Conservation (phyloP, 2,113 vertebrate genomes). For the Pterocles burchelli region DNA sequence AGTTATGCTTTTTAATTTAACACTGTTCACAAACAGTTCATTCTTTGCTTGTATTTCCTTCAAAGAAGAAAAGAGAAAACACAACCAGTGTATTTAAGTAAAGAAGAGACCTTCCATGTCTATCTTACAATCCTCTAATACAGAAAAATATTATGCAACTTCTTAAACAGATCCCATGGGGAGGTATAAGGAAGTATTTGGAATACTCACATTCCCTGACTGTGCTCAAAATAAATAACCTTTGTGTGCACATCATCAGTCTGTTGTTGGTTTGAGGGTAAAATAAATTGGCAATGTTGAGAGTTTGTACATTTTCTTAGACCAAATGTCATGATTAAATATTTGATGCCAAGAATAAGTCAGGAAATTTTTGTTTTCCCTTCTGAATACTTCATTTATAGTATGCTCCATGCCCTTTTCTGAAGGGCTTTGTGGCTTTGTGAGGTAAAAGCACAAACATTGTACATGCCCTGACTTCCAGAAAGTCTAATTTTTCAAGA, state of each 20-base stretch:
- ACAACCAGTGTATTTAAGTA: not conserved
- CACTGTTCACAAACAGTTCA: not conserved
- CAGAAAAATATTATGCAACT: constrained; percentile 52
- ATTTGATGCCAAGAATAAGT: constrained; percentile 69
- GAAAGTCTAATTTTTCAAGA: not conserved
- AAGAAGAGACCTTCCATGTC: not conserved
- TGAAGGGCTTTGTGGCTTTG: constrained; percentile 47
- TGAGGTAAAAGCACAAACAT: constrained; percentile 44
- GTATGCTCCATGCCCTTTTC: constrained; percentile 15
- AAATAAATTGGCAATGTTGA: constrained; percentile 53
- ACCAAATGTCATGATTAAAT: constrained; percentile 64
- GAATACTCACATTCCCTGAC: constrained; percentile 25
- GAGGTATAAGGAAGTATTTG: constrained; percentile 37
- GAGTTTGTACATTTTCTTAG: constrained; percentile 64
- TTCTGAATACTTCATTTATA: constrained; percentile 69
- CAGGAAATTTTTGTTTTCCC: constrained; percentile 70
- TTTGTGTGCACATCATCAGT: constrained; percentile 50
- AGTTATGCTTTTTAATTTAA: constrained; percentile 16
- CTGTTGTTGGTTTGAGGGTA: constrained; percentile 61
- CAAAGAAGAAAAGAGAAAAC: constrained; percentile 13
- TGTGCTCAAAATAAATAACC: constrained; percentile 63
- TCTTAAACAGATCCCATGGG: constrained; percentile 30
- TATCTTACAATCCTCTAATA: not conserved
- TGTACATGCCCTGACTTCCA: not conserved
- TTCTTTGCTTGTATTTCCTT: not conserved